Conservation (phyloP, 2,113 vertebrate species). For the Callipepla californica region DNA sequence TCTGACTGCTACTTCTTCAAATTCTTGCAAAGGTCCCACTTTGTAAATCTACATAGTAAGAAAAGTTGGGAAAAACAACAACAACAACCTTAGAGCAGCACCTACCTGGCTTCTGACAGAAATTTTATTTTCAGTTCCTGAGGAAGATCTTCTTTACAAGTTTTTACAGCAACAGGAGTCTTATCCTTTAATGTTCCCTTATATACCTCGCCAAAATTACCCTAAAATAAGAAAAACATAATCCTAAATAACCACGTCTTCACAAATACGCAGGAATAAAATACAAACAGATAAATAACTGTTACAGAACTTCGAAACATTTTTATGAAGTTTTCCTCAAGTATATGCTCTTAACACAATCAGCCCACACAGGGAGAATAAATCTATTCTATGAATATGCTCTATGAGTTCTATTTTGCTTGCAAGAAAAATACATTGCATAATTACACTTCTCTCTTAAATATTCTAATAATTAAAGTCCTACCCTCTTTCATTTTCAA, state of each 20-base stretch:
- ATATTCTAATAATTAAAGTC: neutral
- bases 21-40: neutral
- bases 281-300: neutral
- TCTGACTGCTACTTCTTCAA: neutral
- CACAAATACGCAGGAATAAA: neutral
- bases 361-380: neutral
- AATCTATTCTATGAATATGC: neutral
- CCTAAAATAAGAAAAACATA: conserved; percentile 74
- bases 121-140: conserved; percentile 72
- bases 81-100: conserved; percentile 17
- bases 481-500: neutral
- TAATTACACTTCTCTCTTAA: neutral
- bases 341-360: neutral
- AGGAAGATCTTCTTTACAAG: conserved; percentile 97
- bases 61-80: neutral
- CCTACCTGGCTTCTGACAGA: neutral
- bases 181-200: conserved; percentile 95
- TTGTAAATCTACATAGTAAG: neutral
- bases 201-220: conserved; percentile 97
- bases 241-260: neutral
- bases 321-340: neutral
- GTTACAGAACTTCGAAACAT: neutral
- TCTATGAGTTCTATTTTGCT: rapidly evolving
- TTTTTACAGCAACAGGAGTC: conserved; percentile 93
- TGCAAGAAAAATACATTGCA: neutral